Percentiles rank a stretch among this genome's conserved stretches.
phyloP scores from a whole-genome alignment of 2,888 invertebrate species.

The Cecidostiba fungosa region DNA sequence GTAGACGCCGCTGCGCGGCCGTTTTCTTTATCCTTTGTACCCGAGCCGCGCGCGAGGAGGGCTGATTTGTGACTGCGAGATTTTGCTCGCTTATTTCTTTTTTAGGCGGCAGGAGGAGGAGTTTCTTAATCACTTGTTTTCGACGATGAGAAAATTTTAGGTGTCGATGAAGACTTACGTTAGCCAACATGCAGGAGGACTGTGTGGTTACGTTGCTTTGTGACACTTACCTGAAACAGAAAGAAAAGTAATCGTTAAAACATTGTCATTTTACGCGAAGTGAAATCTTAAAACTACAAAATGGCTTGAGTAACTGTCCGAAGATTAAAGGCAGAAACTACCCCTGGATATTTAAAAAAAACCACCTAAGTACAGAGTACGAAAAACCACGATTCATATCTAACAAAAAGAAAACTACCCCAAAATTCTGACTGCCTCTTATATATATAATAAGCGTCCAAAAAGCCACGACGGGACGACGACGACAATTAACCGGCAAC shows the following conservation, averaged over 20 bases:
- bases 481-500: neutral
- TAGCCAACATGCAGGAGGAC: neutral
- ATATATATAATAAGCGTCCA: neutral
- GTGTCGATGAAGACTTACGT: conserved; percentile 25
- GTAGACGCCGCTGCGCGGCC: conserved; percentile 28
- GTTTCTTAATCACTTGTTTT: neutral
- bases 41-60: neutral
- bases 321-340: neutral
- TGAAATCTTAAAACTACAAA: neutral
- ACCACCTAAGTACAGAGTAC: too few relatives aligned
- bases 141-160: neutral
- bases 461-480: conserved; percentile 43
- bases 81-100: neutral
- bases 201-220: neutral
- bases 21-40: conserved; percentile 7
- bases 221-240: conserved; percentile 60
- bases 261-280: neutral
- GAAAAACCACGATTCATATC: too few relatives aligned
- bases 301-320: neutral
- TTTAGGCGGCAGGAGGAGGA: neutral
- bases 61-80: neutral
- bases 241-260: conserved; percentile 46
- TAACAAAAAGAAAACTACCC: neutral
- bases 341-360: neutral
- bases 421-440: conserved; percentile 36